These are phyloP conservation scores for Crypturellus undulatus DNA, from an alignment of 2,113 vertebrate genomes.

Conservation along the genomic window DNA sequence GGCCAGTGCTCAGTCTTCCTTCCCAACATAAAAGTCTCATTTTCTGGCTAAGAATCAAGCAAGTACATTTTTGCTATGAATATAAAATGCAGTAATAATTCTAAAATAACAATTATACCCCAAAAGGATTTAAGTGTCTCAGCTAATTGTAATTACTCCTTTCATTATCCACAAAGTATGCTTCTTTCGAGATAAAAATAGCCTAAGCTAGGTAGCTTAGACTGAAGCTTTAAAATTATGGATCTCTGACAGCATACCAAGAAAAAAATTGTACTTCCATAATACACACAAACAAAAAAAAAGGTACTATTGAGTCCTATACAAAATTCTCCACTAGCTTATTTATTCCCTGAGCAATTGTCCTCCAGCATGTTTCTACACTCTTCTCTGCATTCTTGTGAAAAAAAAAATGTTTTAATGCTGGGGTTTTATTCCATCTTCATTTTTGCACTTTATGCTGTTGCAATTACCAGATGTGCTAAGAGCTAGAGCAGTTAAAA, in stretches of 20 bases:
- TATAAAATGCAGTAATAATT: conserved; percentile 20
- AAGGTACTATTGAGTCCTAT: not conserved
- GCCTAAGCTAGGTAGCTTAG: not conserved
- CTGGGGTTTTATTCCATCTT: not conserved
- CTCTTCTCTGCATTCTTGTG: not conserved
- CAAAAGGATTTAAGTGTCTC: conserved; percentile 34
- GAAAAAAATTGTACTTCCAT: not conserved
- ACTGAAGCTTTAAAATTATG: not conserved
- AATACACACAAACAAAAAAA: not conserved
- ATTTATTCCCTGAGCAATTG: not conserved
- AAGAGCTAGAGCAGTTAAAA: conserved; percentile 18
- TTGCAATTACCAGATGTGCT: not conserved
- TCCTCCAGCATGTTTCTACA: not conserved
- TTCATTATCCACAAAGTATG: conserved; percentile 46
- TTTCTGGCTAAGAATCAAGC: not conserved
- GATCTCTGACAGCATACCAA: not conserved
- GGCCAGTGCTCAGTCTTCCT: not conserved
- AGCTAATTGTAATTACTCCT: conserved; percentile 70
- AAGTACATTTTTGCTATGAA: not conserved
- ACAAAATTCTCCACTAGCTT: not conserved
- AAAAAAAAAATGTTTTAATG: not conserved
- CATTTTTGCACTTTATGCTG: not conserved
- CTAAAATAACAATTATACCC: not conserved
- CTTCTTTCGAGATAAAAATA: conserved; percentile 43
- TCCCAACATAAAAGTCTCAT: not conserved